These are phyloP conservation scores for Hippopotamyrus pictus DNA, from an alignment of 2,797 vertebrate species.

Conservation along the genomic window DNA sequence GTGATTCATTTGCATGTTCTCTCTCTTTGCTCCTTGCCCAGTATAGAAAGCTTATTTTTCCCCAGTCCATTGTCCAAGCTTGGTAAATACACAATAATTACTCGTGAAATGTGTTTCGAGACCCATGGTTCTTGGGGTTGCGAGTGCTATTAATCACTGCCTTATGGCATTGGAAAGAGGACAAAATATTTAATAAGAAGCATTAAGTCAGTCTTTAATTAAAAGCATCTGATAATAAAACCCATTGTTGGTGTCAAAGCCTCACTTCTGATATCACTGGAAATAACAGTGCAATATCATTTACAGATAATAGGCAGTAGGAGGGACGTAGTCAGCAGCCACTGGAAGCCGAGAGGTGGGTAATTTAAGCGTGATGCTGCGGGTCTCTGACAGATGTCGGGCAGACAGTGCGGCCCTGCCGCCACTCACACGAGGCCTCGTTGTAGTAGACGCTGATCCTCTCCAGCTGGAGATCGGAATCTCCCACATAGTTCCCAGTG, in stretches of 20 bases:
- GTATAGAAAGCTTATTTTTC: background rate
- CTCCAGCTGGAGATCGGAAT: constrained; percentile 71
- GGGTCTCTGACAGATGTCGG: background rate
- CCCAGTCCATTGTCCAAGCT: background rate
- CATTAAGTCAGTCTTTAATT: background rate
- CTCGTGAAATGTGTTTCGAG: background rate
- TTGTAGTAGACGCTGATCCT: constrained; percentile 78
- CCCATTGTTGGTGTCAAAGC: background rate
- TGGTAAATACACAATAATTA: background rate
- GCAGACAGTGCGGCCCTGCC: background rate
- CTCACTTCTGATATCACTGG: background rate
- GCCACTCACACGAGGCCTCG: constrained; percentile 65
- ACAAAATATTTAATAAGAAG: background rate
- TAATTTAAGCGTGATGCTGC: background rate
- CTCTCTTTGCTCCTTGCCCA: background rate
- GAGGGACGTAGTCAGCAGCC: background rate
- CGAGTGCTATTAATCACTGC: background rate
- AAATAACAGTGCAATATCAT: background rate
- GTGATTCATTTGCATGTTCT: background rate
- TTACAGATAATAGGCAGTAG: background rate
- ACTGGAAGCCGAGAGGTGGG: background rate
- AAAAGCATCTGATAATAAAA: background rate
- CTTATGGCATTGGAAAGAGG: background rate
- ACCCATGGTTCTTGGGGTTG: background rate
- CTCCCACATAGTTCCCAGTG: constrained; percentile 69